Evolutionary conservation across 2,888 invertebrate genomes (phyloP).

Genomic region (Ischnura elegans): DNA sequence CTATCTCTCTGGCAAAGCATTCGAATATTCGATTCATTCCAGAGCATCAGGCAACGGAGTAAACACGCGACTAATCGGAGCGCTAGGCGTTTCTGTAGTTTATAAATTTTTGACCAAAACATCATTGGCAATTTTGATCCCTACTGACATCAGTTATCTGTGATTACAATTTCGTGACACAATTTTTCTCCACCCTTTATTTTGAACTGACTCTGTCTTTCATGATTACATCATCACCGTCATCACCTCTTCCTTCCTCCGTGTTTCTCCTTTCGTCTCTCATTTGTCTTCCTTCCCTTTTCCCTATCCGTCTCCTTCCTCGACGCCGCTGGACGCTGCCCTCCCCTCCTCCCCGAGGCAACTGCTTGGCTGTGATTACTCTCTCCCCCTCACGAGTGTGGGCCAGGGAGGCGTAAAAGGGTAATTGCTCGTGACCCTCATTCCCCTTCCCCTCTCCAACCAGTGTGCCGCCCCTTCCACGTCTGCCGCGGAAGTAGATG

Average conservation of each 20-base stretch:
- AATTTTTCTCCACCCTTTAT: no score
- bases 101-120: no score
- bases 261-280: not conserved
- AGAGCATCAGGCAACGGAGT: no score
- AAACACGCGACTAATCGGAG: no score
- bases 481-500: no score
- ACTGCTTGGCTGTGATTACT: slow-evolving; percentile 21
- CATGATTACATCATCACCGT: not conserved
- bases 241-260: not conserved
- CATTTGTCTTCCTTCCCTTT: not conserved
- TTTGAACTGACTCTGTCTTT: no score
- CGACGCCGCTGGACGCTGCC: not conserved
- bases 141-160: no score
- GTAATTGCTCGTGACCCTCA: slow-evolving; percentile 35
- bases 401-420: slow-evolving; percentile 4
- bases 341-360: not conserved
- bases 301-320: not conserved
- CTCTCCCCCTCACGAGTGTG: not conserved
- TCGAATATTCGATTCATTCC: no score
- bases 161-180: no score
- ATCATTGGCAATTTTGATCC: no score
- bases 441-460: not conserved
- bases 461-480: not conserved
- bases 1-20: no score
- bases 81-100: no score